phyloP scores from a whole-genome alignment of 2,888 invertebrate species.

The Orthosia gracilis region DNA sequence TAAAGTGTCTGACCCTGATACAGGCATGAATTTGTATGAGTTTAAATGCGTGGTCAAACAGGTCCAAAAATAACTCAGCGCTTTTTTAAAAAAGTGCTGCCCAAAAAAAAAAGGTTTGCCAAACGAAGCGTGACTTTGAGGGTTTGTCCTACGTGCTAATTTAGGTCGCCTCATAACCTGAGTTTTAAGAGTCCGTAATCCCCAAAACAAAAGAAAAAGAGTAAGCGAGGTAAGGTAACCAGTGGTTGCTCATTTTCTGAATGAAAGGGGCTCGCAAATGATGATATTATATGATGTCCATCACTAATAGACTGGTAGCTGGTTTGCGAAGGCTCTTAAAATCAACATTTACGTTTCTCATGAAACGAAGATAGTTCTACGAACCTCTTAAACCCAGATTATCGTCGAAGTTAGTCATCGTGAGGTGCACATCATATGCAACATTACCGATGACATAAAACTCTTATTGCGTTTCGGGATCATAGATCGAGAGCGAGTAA shows the following conservation, averaged over 20 bases:
- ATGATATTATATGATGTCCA: neutral
- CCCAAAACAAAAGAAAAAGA: neutral
- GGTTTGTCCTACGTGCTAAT: constrained; percentile 1
- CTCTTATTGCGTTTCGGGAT: constrained; percentile 78
- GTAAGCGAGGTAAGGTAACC: no score
- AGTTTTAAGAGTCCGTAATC: neutral
- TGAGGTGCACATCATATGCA: constrained; percentile 42
- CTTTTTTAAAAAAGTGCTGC: constrained; percentile 22
- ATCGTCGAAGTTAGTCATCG: constrained; percentile 41
- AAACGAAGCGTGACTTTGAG: neutral
- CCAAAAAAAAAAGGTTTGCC: no score
- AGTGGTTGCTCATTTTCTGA: neutral
- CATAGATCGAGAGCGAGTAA: constrained; percentile 87
- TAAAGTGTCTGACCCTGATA: constrained; percentile 38
- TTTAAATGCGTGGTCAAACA: constrained; percentile 22
- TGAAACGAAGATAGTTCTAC: constrained; percentile 8
- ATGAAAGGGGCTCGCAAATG: neutral
- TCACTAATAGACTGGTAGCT: neutral
- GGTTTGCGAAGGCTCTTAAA: neutral
- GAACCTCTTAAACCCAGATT: constrained; percentile 20
- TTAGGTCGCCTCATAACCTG: neutral
- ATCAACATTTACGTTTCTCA: constrained; percentile 9
- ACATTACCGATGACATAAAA: constrained; percentile 67
- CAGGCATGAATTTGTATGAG: constrained; percentile 11
- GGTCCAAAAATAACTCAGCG: constrained; percentile 1